These are phyloP conservation scores for Charaxes varanes DNA, from an alignment of 1,140 invertebrate genomes.

Conservation along the genomic window DNA sequence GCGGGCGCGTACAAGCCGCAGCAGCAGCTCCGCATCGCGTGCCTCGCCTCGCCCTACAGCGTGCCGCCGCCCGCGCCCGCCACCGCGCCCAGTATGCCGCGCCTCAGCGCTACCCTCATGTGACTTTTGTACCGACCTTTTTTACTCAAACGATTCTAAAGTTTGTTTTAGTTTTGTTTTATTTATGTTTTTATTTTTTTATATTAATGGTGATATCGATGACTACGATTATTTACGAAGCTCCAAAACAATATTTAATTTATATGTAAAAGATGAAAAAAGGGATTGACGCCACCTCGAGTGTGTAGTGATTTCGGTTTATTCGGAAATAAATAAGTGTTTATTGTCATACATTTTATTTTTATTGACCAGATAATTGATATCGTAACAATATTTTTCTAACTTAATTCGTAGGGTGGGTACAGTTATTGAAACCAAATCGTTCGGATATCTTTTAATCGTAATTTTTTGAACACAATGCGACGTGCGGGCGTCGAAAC, in stretches of 20 bases:
- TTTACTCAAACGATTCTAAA: too few species aligned
- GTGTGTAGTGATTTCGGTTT: slow-evolving; percentile 9
- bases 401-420: slow-evolving; percentile 17
- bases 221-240: too few species aligned
- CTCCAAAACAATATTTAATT: too few species aligned
- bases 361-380: slow-evolving; percentile 25
- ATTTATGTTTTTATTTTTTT: background rate
- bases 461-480: slow-evolving; percentile 74
- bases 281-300: too few species aligned
- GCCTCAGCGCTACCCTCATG: background rate
- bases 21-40: slow-evolving; percentile 41
- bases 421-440: slow-evolving; percentile 31
- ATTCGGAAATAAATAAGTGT: slow-evolving; percentile 20
- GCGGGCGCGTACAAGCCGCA: slow-evolving; percentile 27
- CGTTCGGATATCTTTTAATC: slow-evolving; percentile 63
- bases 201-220: background rate
- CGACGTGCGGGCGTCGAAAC: slow-evolving; percentile 73
- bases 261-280: too few species aligned
- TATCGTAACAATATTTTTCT: slow-evolving; percentile 22
- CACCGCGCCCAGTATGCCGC: background rate
- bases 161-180: too few species aligned
- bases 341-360: slow-evolving; percentile 26
- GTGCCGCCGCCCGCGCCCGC: slow-evolving; percentile 5
- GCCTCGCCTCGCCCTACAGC: slow-evolving; percentile 19
- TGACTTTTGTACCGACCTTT: too few species aligned